A percentile compares a stretch with the other conserved stretches of the same genome.
These are phyloP conservation scores for Aromia moschata DNA, from an alignment of 2,888 invertebrate species.

Conservation along the genomic window DNA sequence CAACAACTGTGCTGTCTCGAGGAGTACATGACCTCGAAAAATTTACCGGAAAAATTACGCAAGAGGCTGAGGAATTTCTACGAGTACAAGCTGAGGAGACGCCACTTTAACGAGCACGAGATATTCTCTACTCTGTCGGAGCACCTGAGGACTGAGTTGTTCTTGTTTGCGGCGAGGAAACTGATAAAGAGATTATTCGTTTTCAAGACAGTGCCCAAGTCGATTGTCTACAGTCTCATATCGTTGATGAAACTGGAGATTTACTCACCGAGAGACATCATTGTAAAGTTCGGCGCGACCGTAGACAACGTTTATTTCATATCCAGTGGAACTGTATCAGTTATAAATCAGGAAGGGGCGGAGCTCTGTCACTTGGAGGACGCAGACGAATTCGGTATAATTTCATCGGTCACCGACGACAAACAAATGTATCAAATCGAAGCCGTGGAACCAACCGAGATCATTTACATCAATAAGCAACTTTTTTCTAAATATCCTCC, in stretches of 20 bases:
- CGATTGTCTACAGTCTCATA: conserved; percentile 51
- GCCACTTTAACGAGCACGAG: conserved; percentile 65
- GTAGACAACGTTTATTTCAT: conserved; percentile 66
- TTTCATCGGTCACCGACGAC: conserved; percentile 43
- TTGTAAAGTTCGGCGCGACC: conserved; percentile 59
- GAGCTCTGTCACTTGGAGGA: conserved; percentile 67
- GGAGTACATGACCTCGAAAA: conserved; percentile 66
- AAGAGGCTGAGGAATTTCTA: conserved; percentile 64
- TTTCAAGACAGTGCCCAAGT: conserved; percentile 60
- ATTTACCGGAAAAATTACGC: conserved; percentile 63
- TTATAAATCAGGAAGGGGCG: conserved; percentile 60
- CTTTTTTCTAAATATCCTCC: not conserved
- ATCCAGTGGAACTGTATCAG: conserved; percentile 64
- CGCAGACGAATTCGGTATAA: conserved; percentile 64
- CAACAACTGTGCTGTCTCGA: conserved; percentile 64
- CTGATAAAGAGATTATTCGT: conserved; percentile 63
- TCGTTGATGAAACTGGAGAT: conserved; percentile 22
- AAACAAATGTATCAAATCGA: conserved; percentile 37
- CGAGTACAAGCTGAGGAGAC: conserved; percentile 65
- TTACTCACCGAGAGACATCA: conserved; percentile 54
- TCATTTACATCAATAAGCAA: conserved; percentile 39
- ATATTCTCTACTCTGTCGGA: conserved; percentile 53
- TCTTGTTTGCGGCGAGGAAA: conserved; percentile 61
- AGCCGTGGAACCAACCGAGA: conserved; percentile 57
- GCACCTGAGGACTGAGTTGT: conserved; percentile 60